Percentiles rank a stretch among this genome's conserved stretches.
Conservation (phyloP, 2,888 invertebrate genomes). For the Agonum fuliginosum region DNA sequence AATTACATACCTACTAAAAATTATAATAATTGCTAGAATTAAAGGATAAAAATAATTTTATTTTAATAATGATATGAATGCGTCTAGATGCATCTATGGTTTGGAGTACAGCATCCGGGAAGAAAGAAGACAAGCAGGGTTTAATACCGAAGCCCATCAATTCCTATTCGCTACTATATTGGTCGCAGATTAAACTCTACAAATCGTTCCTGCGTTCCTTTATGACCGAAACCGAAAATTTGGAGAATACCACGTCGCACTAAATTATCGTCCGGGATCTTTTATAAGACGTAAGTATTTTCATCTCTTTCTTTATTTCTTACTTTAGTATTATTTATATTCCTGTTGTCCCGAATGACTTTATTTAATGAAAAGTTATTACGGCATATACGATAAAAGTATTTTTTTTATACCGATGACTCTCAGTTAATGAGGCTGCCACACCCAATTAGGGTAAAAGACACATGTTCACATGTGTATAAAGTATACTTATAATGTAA, state of each 20-base stretch:
- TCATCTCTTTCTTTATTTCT: conserved; percentile 1
- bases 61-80: neutral
- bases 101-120: neutral
- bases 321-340: no score
- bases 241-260: conserved; percentile 35
- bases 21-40: no score
- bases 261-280: conserved; percentile 22
- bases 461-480: no score
- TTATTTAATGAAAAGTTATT: no score
- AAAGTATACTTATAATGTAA: no score
- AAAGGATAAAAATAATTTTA: no score
- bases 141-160: conserved; percentile 53
- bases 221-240: conserved; percentile 28
- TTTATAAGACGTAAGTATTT: conserved; percentile 35
- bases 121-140: conserved; percentile 19
- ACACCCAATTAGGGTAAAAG: no score
- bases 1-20: no score
- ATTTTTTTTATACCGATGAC: no score
- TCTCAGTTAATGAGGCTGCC: no score
- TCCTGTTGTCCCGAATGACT: no score
- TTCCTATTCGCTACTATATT: conserved; percentile 53
- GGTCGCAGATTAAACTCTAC: conserved; percentile 51
- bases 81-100: neutral
- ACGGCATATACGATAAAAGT: no score
- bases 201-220: conserved; percentile 48